Base-by-base conservation (phyloP, 2,113 vertebrate species). In the Calonectris borealis region DNA sequence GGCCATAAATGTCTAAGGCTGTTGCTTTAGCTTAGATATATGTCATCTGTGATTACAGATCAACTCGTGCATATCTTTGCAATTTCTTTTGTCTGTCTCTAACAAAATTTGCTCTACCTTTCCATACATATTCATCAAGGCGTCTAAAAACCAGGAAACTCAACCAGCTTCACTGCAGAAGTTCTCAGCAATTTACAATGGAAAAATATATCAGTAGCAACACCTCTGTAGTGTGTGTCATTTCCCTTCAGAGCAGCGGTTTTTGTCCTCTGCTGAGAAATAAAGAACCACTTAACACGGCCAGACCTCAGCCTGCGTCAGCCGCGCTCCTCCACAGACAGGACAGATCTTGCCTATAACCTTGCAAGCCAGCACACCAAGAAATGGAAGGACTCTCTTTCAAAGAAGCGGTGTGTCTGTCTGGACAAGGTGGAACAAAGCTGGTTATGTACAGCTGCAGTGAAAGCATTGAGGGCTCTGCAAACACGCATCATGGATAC, bases 371-470 rank as follows among this genome's bases (percentile, higher is more conserved):
- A 61, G 77, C 64, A 16, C 49, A 3, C 7, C 1, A 54, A 32
- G 64, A 21, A 52, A 42, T 3, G 29, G 36, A 7, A 57, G 14
- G 27, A 11, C 20, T 40, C 21, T 3, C 51, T 44, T 38, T n/a
- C 36, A 42, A 14, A 81, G 58, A 2, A 60, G 86, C 4, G 0
- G 3, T 7, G 13, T 11, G 32, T 8, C 69, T 49, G 0, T 5
- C 36, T 46, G 72, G 27, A 18, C 14, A 6, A 80, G 72, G n/a
- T 22, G 68, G 68, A 46, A 79, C 29, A 25, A 66, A 54, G 55
- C 68, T 40, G 64, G 54, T 10, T 58, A 66, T 29, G 52, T 16
- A 25, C 25, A 54, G 57, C 73, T 84, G 31, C 34, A 24, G 49
- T 1, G 13, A 70, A 75, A 88, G 44, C 55, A 40, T 3, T 51